Evolutionary conservation across 2,113 vertebrate species (phyloP), one percentile per base, ranked within the genome.

Genomic region (Malurus alboscapulatus): DNA sequence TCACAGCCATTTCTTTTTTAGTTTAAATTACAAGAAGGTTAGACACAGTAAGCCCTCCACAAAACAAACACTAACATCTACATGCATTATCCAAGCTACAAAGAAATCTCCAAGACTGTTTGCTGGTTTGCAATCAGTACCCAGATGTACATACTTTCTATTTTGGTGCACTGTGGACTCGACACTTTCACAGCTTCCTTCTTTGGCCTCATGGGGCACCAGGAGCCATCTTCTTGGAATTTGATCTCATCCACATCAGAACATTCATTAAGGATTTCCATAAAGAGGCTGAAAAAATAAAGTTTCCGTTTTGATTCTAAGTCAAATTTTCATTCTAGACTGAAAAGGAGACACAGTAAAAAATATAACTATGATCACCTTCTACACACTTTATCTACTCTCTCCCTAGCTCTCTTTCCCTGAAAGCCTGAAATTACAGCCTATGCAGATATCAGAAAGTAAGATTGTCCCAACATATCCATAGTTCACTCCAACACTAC

Each of bases 161-260:
- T 96, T 97, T 98, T 99, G 79, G 98, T 94, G 86, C 98, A 96
- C 8, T 97, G 97, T 30, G 98, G 96, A 79, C 98, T 98, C 53
- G 98, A 97, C n/a, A 99, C 97, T 96, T 98, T 98, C 76, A 99
- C 95, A 11, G 98, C 82, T 95, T 99, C 99, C 81, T 99, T 99
- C 97, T 99, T 99, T 91, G 98, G 99, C 97, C 99, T 99, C 99
- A 99, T 99, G 48, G 99, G 99, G 90, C 99, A 99, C 99, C 99
- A 99, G 22, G 98, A 98, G 20, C 99, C 99, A 59, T 99, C 98
- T 93, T 99, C 98, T 90, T 99, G 99, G 95, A 99, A 99, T 97
- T 99, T 99, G 84, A 99, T 99, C 96, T 99, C 99, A 94, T 99
- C 99, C 68, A 99, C 98, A 92, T 99, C 99, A 15, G 98, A 99